Percentiles rank a stretch among this genome's conserved stretches.
Evolutionary conservation across 2,888 invertebrate genomes (phyloP).

Genomic region (Orchesellides sinensis): DNA sequence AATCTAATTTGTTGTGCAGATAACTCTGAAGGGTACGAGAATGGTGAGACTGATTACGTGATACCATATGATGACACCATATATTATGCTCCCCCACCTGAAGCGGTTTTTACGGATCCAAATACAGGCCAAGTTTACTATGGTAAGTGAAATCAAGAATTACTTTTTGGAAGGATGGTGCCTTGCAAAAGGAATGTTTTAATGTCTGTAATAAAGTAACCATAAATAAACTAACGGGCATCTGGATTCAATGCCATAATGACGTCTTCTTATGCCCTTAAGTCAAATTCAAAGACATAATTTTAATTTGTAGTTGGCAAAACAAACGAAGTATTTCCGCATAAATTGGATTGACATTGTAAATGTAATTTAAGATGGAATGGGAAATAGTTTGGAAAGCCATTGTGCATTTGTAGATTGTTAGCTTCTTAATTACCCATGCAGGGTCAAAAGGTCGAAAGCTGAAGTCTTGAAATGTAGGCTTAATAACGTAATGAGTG

Average conservation of each 20-base stretch:
- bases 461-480: slow-evolving; percentile 18
- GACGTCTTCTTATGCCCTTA: too few relatives aligned
- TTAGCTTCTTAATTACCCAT: slow-evolving; percentile 48
- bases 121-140: slow-evolving; percentile 74
- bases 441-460: slow-evolving; percentile 35
- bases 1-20: slow-evolving; percentile 67
- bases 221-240: too few relatives aligned
- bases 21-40: slow-evolving; percentile 75
- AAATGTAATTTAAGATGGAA: too few relatives aligned
- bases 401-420: slow-evolving; percentile 21
- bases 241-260: too few relatives aligned
- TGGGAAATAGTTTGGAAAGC: too few relatives aligned
- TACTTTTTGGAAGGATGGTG: too few relatives aligned
- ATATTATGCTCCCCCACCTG: slow-evolving; percentile 73
- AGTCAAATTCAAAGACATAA: too few relatives aligned
- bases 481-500: slow-evolving; percentile 44
- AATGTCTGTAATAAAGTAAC: too few relatives aligned
- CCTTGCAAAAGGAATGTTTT: too few relatives aligned
- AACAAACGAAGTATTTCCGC: too few relatives aligned
- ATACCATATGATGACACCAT: slow-evolving; percentile 73
- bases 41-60: slow-evolving; percentile 75
- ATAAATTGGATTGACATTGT: too few relatives aligned
- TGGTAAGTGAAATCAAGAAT: slow-evolving; percentile 71
- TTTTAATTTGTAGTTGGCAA: too few relatives aligned
- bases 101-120: slow-evolving; percentile 74